These are phyloP conservation scores for Pao palembangensis DNA, from an alignment of 2,113 vertebrate genomes.

Conservation along the genomic window DNA sequence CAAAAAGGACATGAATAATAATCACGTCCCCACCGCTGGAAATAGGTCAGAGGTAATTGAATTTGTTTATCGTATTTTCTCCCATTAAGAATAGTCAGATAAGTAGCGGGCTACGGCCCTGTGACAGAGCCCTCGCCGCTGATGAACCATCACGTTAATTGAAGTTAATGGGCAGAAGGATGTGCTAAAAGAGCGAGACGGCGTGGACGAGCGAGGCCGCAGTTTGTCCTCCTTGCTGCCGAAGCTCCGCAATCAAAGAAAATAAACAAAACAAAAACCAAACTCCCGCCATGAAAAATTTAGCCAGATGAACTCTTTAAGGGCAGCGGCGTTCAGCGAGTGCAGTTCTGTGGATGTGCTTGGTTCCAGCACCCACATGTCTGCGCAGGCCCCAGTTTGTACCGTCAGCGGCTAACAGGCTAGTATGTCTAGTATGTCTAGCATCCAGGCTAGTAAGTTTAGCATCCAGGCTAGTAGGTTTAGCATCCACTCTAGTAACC, in stretches of 20 bases:
- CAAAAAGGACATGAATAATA: slow-evolving; percentile 68
- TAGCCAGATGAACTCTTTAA: slow-evolving; percentile 33
- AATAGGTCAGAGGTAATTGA: slow-evolving; percentile 77
- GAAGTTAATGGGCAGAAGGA: slow-evolving; percentile 73
- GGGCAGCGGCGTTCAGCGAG: no score
- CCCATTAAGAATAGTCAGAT: slow-evolving; percentile 72
- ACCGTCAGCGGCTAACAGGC: no score
- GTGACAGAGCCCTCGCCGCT: slow-evolving; percentile 66
- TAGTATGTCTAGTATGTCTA: no score
- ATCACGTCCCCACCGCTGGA: slow-evolving; percentile 59
- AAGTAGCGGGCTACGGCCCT: slow-evolving; percentile 55
- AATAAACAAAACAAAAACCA: slow-evolving; percentile 29
- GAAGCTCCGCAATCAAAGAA: slow-evolving; percentile 13
- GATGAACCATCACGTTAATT: slow-evolving; percentile 76
- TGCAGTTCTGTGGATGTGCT: no score
- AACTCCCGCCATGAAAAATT: slow-evolving; percentile 37
- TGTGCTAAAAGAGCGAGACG: slow-evolving; percentile 36
- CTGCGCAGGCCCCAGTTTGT: no score
- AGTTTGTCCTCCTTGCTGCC: slow-evolving; percentile 28
- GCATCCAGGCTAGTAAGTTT: no score
- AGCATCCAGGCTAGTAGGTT: no score
- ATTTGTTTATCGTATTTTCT: slow-evolving; percentile 74
- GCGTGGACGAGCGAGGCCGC: slow-evolving; percentile 51
- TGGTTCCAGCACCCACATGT: no score
- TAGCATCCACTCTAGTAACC: no score